Base-by-base conservation (phyloP, 2,888 invertebrate genomes). In the Philonicus albiceps region DNA sequence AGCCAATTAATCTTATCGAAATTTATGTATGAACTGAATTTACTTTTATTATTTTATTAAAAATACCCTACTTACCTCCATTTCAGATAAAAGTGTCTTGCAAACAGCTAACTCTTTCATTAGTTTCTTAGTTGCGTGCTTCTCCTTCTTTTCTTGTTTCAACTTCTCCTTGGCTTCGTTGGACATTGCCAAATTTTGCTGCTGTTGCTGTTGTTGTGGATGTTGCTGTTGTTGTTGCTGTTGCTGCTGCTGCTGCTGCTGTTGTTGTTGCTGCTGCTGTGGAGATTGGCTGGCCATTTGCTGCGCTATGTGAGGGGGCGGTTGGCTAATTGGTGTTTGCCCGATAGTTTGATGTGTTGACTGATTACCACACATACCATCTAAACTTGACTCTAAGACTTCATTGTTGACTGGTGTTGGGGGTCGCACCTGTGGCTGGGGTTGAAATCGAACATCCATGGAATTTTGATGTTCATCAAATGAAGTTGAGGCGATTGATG, bases 11-110 rank as follows among this genome's bases (percentile, higher is more conserved):
- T n/a, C n/a, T n/a, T n/a, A n/a, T n/a, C n/a, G n/a, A n/a, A n/a
- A n/a, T n/a, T n/a, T n/a, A n/a, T n/a, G n/a, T n/a, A 43, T 1
- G 16, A 13, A 43, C 16, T 43, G 16, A 16, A 43, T 43, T 43
- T 43, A 13, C 13, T 0, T 43, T 43, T 43, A 37, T 2, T 11
- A 43, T 37, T 22, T 13, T 78, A 49, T 22, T 40, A 78, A 76
- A 19, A 19, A 43, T 40, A 94, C 19, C 30, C 72, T 74, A 53
- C 22, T 89, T 87, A 92, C 92, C 92, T 98, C 97, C 94, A 99
- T 95, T 92, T 99, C 98, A 90, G 96, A 95, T 19, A 98, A 93
- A 40, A 98, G 93, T 88, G 94, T 94, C 91, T 96, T 96, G 93
- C 97, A 97, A 86, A 96, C 95, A 88, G 95, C 95, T 90, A 97